Base-by-base conservation (phyloP, 2,797 vertebrate genomes). In the Gastrophryne carolinensis region DNA sequence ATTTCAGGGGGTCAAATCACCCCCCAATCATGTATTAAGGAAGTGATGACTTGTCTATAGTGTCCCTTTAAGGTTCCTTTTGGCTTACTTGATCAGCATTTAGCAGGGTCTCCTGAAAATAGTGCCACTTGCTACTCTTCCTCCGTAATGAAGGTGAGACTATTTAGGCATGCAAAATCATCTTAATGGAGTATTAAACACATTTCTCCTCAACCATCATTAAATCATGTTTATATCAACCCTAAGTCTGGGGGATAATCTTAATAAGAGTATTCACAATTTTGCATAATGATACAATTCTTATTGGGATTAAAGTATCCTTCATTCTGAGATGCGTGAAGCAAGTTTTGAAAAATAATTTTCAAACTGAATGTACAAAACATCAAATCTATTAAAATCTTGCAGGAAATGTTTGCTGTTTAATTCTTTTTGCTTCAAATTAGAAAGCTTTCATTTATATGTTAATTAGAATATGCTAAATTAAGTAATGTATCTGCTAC, bases 391-490 rank as follows among this genome's bases (percentile, higher is more conserved):
- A 64, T 64, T 64, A 64, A 73, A 65, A 73, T 73, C 50, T 64
- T 54, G 49, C 30, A 32, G 41, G 35, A 24, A 35, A 68, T 61
- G 41, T 69, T 50, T 70, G 34, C 57, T 63, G 26, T 54, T 27
- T 69, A 70, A 63, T 76, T 69, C 54, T 47, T 70, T 44, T 76
- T 68, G 39, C 64, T 76, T 27, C 11, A 76, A 76, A 62, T 83
- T 83, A 37, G 39, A 82, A 82, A 75, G 13, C 70, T 79, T 80
- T 75, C 4, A 82, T 84, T 85, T 83, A 62, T 67, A 76, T 80
- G 73, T 76, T 81, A 81, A 82, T 83, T 73, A 81, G 82, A 64
- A 81, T 75, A 50, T 61, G 58, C 26, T 76, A 82, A 82, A 83
- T 84, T 73, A 81, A 81, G 52, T 80, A 41, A 34, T 69, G 66